These are phyloP conservation scores for Cydia strobilella DNA, from an alignment of 1,140 invertebrate genomes.

Conservation along the genomic window DNA sequence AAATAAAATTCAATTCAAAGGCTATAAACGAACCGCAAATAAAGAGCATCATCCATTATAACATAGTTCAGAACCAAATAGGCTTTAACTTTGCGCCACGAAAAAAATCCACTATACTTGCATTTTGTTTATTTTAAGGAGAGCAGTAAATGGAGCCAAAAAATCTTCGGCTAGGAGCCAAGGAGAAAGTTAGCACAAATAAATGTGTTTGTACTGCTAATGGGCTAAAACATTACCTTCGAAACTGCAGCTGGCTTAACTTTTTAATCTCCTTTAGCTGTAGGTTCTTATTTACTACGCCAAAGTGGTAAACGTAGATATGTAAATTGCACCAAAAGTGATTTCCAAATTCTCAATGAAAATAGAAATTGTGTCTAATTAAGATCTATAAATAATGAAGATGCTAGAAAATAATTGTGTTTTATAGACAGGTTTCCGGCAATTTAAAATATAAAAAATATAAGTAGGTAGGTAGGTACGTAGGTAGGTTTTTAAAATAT, in stretches of 20 bases:
- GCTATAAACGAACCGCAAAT: background rate
- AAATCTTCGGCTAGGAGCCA: constrained; percentile 31
- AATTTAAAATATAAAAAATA: no score
- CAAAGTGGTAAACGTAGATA: no score
- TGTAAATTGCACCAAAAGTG: no score
- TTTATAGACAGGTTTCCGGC: no score
- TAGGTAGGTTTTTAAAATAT: no score
- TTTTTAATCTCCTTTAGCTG: constrained; percentile 28
- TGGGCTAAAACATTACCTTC: constrained; percentile 28
- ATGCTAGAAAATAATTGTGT: no score
- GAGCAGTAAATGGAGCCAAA: constrained; percentile 29
- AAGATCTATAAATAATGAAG: no score
- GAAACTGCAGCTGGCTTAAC: constrained; percentile 21
- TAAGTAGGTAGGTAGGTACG: no score
- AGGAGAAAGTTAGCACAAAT: constrained; percentile 29
- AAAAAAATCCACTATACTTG: constrained; percentile 7
- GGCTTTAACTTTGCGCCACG: constrained; percentile 2
- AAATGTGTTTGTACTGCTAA: constrained; percentile 32
- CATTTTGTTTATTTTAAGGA: constrained; percentile 28
- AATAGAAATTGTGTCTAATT: no score
- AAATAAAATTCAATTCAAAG: background rate
- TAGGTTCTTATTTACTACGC: constrained; percentile 12
- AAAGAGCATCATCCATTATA: constrained; percentile 16
- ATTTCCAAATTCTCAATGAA: no score
- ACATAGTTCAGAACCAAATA: background rate